These are phyloP conservation scores for Seladonia tumulorum DNA, from an alignment of 2,888 invertebrate species.

Conservation along the genomic window DNA sequence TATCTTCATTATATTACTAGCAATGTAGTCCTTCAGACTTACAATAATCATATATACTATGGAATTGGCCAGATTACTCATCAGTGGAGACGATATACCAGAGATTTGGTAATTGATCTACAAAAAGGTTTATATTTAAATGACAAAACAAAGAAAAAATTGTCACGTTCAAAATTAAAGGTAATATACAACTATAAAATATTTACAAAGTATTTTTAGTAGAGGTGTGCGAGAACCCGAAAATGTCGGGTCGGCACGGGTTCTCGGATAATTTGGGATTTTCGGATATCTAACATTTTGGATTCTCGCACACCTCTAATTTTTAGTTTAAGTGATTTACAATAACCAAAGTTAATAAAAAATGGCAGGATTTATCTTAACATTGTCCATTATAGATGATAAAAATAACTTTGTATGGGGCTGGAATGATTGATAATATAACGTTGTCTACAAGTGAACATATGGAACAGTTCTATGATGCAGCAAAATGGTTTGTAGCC, in stretches of 20 bases:
- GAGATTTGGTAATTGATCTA: slow-evolving; percentile 95
- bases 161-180: slow-evolving; percentile 90
- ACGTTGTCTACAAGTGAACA: slow-evolving; percentile 94
- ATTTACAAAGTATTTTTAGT: background rate
- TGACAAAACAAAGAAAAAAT: slow-evolving; percentile 89
- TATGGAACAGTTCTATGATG: slow-evolving; percentile 95
- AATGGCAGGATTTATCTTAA: background rate
- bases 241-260: too few species aligned
- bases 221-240: too few species aligned
- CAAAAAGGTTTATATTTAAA: slow-evolving; percentile 93
- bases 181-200: slow-evolving; percentile 78
- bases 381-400: slow-evolving; percentile 84
- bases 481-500: slow-evolving; percentile 96
- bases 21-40: slow-evolving; percentile 89
- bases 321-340: background rate
- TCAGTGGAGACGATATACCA: slow-evolving; percentile 91
- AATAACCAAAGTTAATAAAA: background rate
- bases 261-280: too few species aligned
- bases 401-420: slow-evolving; percentile 89
- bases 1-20: slow-evolving; percentile 93
- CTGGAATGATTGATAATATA: slow-evolving; percentile 91
- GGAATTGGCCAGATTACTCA: slow-evolving; percentile 90
- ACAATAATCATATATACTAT: slow-evolving; percentile 92
- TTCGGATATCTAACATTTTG: too few species aligned
- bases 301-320: too few species aligned